phyloP scores from a whole-genome alignment of 2,888 invertebrate genomes.

The Tetranychus piercei region DNA sequence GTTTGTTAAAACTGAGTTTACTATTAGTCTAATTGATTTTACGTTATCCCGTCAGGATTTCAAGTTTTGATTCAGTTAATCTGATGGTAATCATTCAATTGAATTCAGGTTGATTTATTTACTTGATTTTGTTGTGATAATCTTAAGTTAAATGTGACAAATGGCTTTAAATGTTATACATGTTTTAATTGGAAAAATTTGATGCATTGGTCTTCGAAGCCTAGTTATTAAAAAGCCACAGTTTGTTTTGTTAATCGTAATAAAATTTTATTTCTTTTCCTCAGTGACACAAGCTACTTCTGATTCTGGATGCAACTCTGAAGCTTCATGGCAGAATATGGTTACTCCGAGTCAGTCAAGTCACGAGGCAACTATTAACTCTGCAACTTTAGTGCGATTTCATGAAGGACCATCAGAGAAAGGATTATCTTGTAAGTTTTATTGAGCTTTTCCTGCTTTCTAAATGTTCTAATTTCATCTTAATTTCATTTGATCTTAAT shows the following conservation, averaged over 20 bases:
- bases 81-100: no score
- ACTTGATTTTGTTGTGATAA: not conserved
- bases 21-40: no score
- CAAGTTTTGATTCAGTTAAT: no score
- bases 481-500: not conserved
- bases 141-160: not conserved
- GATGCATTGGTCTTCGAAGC: no score
- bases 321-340: slow-evolving; percentile 4
- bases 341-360: not conserved
- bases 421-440: slow-evolving; percentile 6
- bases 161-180: no score
- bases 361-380: not conserved
- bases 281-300: not conserved
- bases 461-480: not conserved
- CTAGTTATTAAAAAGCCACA: no score
- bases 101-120: not conserved
- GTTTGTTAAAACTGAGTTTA: no score
- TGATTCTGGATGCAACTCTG: slow-evolving; percentile 3
- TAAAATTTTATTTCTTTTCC: not conserved
- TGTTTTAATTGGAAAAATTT: no score
- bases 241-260: no score
- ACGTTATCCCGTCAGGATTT: no score
- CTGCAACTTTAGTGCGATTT: slow-evolving; percentile 8
- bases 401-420: slow-evolving; percentile 12
- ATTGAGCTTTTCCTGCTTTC: not conserved